These are phyloP conservation scores for Euwallacea fornicatus DNA, from an alignment of 1,140 invertebrate species.

Conservation along the genomic window DNA sequence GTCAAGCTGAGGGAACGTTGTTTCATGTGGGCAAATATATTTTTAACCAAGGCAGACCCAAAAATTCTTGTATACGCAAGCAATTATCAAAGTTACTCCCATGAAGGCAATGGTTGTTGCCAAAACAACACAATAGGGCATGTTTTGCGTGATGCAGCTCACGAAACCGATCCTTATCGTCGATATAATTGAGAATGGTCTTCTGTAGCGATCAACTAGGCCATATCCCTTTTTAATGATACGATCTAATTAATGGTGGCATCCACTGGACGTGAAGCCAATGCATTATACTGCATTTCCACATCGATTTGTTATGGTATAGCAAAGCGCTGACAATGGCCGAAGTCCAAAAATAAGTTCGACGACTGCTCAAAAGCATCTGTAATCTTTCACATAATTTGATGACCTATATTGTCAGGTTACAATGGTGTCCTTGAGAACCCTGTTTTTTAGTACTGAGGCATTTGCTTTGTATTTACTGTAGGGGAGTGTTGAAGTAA, in stretches of 20 bases:
- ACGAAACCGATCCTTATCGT: conserved; percentile 18
- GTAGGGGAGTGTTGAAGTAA: too few species aligned
- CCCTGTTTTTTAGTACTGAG: neutral
- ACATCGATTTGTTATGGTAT: too few species aligned
- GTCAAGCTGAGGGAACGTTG: neutral
- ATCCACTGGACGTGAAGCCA: neutral
- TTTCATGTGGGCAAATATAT: neutral
- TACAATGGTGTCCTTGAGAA: conserved; percentile 10
- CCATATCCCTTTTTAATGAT: conserved; percentile 7
- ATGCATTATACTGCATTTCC: neutral
- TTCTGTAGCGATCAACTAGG: neutral
- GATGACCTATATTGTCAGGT: conserved; percentile 1
- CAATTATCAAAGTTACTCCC: neutral
- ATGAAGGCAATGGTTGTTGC: conserved; percentile 9
- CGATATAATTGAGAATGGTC: conserved; percentile 19
- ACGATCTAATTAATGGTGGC: conserved; percentile 11
- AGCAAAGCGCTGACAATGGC: too few species aligned
- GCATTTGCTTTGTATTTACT: conserved; percentile 9
- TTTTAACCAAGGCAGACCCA: too few species aligned
- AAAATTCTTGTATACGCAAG: neutral
- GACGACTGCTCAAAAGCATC: too few species aligned
- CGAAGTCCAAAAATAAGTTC: too few species aligned
- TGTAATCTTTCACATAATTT: too few species aligned
- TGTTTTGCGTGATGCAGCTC: conserved; percentile 7
- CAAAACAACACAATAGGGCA: conserved; percentile 13